Conservation (phyloP, 92 coral and sea anemone species). For the Phymanthus crucifer region DNA sequence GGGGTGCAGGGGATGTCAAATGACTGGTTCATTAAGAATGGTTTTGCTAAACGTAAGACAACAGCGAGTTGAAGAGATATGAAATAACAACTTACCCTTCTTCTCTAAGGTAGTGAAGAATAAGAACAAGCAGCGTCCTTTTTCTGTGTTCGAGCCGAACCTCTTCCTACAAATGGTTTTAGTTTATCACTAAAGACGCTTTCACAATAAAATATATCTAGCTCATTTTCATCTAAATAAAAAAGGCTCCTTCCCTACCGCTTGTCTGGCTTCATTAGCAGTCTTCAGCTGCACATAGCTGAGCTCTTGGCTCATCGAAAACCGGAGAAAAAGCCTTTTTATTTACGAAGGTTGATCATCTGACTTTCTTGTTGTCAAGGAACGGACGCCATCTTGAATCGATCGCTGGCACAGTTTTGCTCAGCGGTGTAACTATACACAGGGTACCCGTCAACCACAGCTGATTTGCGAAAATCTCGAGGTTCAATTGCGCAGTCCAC, state of each 20-base stretch:
- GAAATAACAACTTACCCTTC: slow-evolving; percentile 71
- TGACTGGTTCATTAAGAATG: neutral
- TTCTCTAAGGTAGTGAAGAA: slow-evolving; percentile 75
- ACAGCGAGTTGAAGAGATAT: neutral
- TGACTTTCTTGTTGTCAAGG: slow-evolving; percentile 38
- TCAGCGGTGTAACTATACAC: slow-evolving; percentile 6
- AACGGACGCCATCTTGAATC: slow-evolving; percentile 71
- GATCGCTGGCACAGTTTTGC: neutral
- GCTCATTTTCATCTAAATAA: neutral
- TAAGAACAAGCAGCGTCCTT: slow-evolving; percentile 79
- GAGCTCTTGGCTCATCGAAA: slow-evolving; percentile 85
- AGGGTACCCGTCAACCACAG: neutral
- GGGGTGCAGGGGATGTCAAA: too few species aligned
- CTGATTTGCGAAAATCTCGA: too few species aligned
- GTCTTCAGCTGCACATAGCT: slow-evolving; percentile 96
- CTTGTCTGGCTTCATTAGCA: slow-evolving; percentile 94
- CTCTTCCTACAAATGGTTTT: slow-evolving; percentile 61
- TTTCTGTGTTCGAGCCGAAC: slow-evolving; percentile 75
- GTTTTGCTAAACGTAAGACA: too few species aligned
- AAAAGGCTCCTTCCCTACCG: slow-evolving; percentile 46
- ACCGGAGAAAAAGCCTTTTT: neutral
- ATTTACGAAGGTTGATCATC: neutral
- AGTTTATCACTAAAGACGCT: neutral
- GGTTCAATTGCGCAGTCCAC: too few species aligned
- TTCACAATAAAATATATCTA: neutral